Evolutionary conservation across 2,797 vertebrate genomes (phyloP), one percentile per base, ranked within the genome.

Genomic region (Adelosebastes latens): DNA sequence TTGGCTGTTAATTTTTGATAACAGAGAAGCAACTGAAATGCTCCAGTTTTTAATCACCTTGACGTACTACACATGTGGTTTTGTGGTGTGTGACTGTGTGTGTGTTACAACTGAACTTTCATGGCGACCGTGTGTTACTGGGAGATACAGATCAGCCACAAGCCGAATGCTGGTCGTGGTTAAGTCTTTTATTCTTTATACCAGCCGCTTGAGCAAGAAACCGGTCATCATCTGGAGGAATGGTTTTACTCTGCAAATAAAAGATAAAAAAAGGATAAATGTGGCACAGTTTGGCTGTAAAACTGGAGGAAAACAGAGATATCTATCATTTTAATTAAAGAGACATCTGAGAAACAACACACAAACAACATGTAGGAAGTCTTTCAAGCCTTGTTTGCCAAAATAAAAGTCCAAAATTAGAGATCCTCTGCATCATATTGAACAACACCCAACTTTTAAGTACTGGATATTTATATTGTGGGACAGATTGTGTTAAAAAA

Each of bases 91-190:
- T 70, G 69, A 61, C 64, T 75, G 67, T 67, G 75, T 77, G 70
- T 42, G 29, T 36, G 65, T 75, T 65, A 42, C 20, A 62, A 46
- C 67, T 58, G 63, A 36, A 46, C 49, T 81, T 73, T 85, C 73
- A 68, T 61, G 77, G 68, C 75, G 82, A 75, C 84, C 62, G 55
- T 85, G 72, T 88, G 85, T 88, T 80, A 87, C 72, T 73, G 77
- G 46, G 64, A 80, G 81, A 85, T 85, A 79, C 59, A 67, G 68
- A 84, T 87, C 87, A 79, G 76, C 82, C 87, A 76, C 77, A 75
- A 84, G 76, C 81, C 75, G 71, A 85, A 82, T 18, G 39, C 75
- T 68, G 66, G 73, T 79, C 5, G 46, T 72, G 82, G 83, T 89
- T 55, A 32, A 64, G 60, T 67, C 80, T 82, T 79, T 80, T 75